Evolutionary conservation across 2,113 vertebrate genomes (phyloP).

Genomic region (Leptobrachium leishanense): DNA sequence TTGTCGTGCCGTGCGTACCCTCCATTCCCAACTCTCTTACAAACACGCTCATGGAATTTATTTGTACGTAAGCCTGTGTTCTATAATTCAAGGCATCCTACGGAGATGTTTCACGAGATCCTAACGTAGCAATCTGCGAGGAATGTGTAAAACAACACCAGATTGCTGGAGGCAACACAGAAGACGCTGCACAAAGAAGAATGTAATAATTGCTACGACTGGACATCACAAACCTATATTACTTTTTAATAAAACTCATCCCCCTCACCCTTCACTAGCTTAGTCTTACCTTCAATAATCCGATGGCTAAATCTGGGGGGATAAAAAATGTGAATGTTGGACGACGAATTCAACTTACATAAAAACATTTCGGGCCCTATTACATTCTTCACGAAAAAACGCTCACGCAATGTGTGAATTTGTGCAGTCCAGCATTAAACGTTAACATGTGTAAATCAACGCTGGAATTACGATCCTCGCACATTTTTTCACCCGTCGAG

Average conservation of each 20-base stretch:
- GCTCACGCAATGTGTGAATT: too few species aligned
- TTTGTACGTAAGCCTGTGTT: conserved; percentile 34
- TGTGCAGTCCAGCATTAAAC: too few species aligned
- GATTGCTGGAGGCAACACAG: conserved; percentile 32
- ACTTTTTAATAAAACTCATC: conserved; percentile 20
- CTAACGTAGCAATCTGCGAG: conserved; percentile 22
- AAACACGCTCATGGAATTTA: conserved; percentile 19
- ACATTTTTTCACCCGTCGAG: too few species aligned
- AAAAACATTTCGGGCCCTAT: too few species aligned
- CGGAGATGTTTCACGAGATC: conserved; percentile 44
- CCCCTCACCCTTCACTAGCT: not conserved
- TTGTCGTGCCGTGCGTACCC: not conserved
- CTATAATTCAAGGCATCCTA: conserved; percentile 40
- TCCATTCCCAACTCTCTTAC: too few species aligned
- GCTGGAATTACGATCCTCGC: too few species aligned
- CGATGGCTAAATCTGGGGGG: too few species aligned
- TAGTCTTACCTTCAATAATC: too few species aligned
- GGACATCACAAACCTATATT: not conserved
- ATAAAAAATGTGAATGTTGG: too few species aligned
- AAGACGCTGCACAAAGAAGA: conserved; percentile 5
- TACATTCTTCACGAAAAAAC: too few species aligned
- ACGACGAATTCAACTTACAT: too few species aligned
- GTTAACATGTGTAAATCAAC: too few species aligned
- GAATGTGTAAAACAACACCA: conserved; percentile 48
- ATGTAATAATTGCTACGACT: conserved; percentile 4